Conservation (phyloP, 2,113 vertebrate genomes). For the Heterochromis multidens region DNA sequence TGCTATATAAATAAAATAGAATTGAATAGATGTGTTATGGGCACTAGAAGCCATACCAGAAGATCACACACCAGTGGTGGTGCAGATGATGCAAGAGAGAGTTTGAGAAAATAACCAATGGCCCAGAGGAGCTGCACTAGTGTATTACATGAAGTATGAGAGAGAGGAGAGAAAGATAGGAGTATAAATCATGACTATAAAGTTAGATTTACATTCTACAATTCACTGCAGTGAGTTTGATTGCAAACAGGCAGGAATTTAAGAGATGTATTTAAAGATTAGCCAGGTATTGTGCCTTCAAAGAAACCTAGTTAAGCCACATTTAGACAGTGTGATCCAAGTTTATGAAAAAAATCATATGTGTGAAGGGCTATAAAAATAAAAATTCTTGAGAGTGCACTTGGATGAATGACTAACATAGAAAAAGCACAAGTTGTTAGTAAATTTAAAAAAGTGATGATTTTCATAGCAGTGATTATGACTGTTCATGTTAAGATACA, state of each 20-base stretch:
- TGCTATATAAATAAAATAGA: too few species aligned
- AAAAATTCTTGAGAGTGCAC: neutral
- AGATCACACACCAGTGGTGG: neutral
- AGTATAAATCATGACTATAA: neutral
- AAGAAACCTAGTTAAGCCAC: neutral
- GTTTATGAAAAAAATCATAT: neutral
- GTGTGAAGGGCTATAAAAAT: neutral
- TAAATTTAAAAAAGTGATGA: too few species aligned
- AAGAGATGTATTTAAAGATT: neutral
- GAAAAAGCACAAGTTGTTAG: too few species aligned
- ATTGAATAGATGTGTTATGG: neutral
- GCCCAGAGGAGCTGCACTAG: fast-evolving
- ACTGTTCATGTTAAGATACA: neutral
- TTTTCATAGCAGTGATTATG: neutral
- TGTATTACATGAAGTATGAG: neutral
- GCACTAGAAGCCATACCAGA: neutral
- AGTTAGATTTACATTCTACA: neutral
- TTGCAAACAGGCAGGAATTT: neutral
- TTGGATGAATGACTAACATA: neutral
- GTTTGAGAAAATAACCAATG: neutral
- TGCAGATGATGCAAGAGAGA: neutral
- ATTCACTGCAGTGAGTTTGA: neutral
- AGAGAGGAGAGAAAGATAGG: neutral
- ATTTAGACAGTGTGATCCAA: neutral
- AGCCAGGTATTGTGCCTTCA: neutral